Conservation (phyloP, 2,888 invertebrate genomes). For the Lymantria monacha region DNA sequence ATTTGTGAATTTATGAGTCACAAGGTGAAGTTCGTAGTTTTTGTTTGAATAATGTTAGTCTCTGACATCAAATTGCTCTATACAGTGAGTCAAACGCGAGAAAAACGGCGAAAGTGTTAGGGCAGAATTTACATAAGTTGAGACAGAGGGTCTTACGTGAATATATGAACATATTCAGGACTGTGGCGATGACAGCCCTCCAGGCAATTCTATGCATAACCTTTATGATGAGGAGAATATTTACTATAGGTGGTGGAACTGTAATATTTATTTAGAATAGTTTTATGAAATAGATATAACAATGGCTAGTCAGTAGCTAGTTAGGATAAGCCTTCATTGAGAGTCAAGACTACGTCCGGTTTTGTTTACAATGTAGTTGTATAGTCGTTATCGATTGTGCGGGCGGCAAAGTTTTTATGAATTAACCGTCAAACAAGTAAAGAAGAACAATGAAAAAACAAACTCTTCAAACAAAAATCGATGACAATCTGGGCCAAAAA, state of each 20-base stretch:
- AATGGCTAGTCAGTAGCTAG: background rate
- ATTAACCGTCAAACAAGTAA: slow-evolving; percentile 83
- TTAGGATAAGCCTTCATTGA: background rate
- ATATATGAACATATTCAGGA: slow-evolving; percentile 77
- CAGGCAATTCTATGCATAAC: slow-evolving; percentile 67
- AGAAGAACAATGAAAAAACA: slow-evolving; percentile 83
- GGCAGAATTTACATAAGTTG: slow-evolving; percentile 79
- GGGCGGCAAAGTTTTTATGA: slow-evolving; percentile 80
- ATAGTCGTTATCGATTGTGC: slow-evolving; percentile 72
- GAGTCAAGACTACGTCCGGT: slow-evolving; percentile 28
- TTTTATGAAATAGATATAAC: background rate
- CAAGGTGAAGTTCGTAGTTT: slow-evolving; percentile 45
- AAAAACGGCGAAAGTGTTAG: slow-evolving; percentile 79
- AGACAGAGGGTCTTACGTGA: slow-evolving; percentile 73
- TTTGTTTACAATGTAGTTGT: slow-evolving; percentile 70
- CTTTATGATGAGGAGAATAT: slow-evolving; percentile 76
- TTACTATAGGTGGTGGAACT: slow-evolving; percentile 61
- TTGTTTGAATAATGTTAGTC: slow-evolving; percentile 67
- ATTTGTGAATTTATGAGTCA: slow-evolving; percentile 54
- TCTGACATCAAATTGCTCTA: slow-evolving; percentile 74
- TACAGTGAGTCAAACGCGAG: slow-evolving; percentile 77
- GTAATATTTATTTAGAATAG: slow-evolving; percentile 26
- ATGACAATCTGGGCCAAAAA: slow-evolving; percentile 83
- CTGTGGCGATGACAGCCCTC: slow-evolving; percentile 75
- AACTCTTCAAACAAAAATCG: slow-evolving; percentile 83